These are phyloP conservation scores for Petrocephalus zakoni DNA, from an alignment of 2,113 vertebrate genomes.

Conservation along the genomic window DNA sequence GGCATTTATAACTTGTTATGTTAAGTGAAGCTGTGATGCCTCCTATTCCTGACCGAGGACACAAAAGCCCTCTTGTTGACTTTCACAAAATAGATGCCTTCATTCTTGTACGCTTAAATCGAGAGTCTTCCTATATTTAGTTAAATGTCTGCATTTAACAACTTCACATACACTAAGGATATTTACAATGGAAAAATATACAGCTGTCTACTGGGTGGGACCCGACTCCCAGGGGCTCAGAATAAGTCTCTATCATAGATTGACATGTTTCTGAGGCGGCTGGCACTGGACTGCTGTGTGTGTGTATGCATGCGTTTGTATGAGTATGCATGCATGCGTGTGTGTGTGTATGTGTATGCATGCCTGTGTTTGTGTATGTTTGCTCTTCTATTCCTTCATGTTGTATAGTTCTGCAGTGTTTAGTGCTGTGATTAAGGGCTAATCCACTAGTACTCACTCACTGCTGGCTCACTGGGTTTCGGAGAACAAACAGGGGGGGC, in stretches of 20 bases:
- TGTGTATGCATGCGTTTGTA: background rate
- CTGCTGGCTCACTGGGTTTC: background rate
- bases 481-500: too few relatives aligned
- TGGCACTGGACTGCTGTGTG: background rate
- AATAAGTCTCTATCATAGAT: background rate
- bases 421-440: background rate
- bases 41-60: background rate
- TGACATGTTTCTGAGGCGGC: background rate
- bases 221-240: background rate
- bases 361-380: background rate
- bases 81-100: background rate
- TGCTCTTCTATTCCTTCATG: background rate
- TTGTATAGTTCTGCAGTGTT: background rate
- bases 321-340: background rate
- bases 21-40: background rate
- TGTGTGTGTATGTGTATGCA: background rate
- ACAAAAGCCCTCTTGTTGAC: background rate
- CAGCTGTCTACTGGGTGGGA: background rate
- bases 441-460: background rate
- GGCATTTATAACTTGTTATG: background rate
- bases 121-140: background rate
- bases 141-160: background rate
- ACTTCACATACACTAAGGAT: background rate
- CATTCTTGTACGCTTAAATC: background rate
- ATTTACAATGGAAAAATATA: constrained; percentile 1